phyloP scores from a whole-genome alignment of 2,888 invertebrate genomes.

The Nowickia ferox region DNA sequence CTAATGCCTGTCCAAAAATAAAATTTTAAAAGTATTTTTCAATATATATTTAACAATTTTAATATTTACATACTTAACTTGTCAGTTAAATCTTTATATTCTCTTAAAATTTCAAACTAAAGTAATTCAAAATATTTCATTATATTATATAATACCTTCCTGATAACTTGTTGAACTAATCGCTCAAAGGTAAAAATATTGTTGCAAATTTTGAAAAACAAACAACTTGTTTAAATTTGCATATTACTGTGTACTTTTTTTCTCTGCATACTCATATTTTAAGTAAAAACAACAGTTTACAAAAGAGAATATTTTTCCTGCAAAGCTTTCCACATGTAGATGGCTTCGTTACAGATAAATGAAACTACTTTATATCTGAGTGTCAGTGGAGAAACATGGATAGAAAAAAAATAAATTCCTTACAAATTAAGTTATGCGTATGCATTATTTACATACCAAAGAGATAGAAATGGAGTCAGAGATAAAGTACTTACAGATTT shows the following conservation, averaged over 20 bases:
- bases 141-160: neutral
- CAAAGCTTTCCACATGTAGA: constrained; percentile 26
- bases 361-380: neutral
- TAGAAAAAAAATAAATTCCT: constrained; percentile 3
- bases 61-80: too few relatives aligned
- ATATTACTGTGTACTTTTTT: neutral
- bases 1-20: too few relatives aligned
- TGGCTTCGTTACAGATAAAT: constrained; percentile 18
- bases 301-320: neutral
- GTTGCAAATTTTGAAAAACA: neutral
- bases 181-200: constrained; percentile 31
- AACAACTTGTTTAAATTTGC: neutral
- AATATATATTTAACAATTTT: too few relatives aligned
- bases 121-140: neutral
- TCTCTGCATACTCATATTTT: constrained; percentile 2
- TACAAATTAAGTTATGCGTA: constrained; percentile 43
- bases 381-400: neutral
- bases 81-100: too few relatives aligned
- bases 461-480: constrained; percentile 30
- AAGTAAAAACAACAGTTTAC: constrained; percentile 13
- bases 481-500: constrained; percentile 8
- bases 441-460: constrained; percentile 54
- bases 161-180: constrained; percentile 33
- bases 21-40: too few relatives aligned
- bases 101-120: neutral